phyloP scores from a whole-genome alignment of 2,888 invertebrate genomes.

The Proisotoma minuta region DNA sequence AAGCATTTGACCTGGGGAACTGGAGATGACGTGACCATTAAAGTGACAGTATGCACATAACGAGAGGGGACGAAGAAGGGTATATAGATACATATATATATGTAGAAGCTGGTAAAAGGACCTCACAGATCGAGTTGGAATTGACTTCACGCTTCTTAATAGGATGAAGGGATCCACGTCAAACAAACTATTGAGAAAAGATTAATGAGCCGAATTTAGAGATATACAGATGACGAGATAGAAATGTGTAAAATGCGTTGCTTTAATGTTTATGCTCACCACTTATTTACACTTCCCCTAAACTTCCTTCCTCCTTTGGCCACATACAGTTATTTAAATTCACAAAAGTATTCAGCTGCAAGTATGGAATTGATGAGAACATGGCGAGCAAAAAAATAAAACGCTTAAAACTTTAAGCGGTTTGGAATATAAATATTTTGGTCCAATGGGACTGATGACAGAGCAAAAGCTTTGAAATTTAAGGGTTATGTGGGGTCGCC shows the following conservation, averaged over 20 bases:
- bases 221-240: neutral
- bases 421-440: neutral
- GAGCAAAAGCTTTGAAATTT: neutral
- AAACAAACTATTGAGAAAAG: slow-evolving; percentile 48
- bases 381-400: neutral
- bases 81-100: no score
- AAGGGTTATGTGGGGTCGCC: neutral
- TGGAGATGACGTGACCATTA: slow-evolving; percentile 13
- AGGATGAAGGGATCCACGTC: slow-evolving; percentile 48
- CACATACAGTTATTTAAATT: neutral
- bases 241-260: neutral
- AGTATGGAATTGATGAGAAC: neutral
- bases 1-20: no score
- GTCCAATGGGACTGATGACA: neutral
- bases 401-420: neutral
- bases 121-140: slow-evolving; percentile 28
- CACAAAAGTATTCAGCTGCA: slow-evolving; percentile 7
- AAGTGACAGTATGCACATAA: no score
- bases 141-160: slow-evolving; percentile 48
- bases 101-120: no score
- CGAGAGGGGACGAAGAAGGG: no score
- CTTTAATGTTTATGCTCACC: neutral
- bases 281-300: neutral
- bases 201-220: slow-evolving; percentile 44
- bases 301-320: neutral